Percentiles rank a stretch among this genome's conserved stretches.
These are phyloP conservation scores for Zaprionus inermis DNA, from an alignment of 1,140 invertebrate species.

Conservation along the genomic window DNA sequence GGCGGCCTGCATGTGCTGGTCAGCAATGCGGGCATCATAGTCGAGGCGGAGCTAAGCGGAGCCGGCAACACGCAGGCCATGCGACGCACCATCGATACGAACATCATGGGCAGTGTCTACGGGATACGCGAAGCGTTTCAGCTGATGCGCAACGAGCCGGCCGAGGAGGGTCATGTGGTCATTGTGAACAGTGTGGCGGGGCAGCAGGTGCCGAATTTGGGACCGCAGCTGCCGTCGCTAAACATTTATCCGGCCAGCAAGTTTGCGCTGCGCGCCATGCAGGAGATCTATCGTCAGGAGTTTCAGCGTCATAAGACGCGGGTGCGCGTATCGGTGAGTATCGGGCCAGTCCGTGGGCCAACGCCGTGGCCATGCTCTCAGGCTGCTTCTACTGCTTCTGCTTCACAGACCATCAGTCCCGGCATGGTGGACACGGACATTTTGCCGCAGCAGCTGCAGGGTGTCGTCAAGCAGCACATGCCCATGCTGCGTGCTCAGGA, in stretches of 20 bases:
- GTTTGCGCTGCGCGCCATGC: constrained; percentile 86
- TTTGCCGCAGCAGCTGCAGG: constrained; percentile 58
- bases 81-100: constrained; percentile 86
- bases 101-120: constrained; percentile 88
- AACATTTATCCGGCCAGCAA: constrained; percentile 87
- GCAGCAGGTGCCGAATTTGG: constrained; percentile 77
- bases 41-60: constrained; percentile 85
- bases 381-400: not conserved
- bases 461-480: constrained; percentile 56
- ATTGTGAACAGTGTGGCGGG: constrained; percentile 80
- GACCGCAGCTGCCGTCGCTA: constrained; percentile 69
- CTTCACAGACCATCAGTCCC: constrained; percentile 86
- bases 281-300: constrained; percentile 86
- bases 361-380: not conserved
- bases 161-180: constrained; percentile 87
- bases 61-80: constrained; percentile 80
- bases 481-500: constrained; percentile 84
- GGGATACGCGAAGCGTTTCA: constrained; percentile 88
- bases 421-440: constrained; percentile 87
- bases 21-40: constrained; percentile 89
- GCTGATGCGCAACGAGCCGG: constrained; percentile 87
- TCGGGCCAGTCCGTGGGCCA: too few relatives aligned
- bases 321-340: constrained; percentile 87
- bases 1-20: constrained; percentile 89
- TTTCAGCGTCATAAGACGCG: constrained; percentile 80